Evolutionary conservation across 1,140 invertebrate genomes (phyloP), one percentile per base, ranked within the genome.

Genomic region (Trinorchestia longiramus): DNA sequence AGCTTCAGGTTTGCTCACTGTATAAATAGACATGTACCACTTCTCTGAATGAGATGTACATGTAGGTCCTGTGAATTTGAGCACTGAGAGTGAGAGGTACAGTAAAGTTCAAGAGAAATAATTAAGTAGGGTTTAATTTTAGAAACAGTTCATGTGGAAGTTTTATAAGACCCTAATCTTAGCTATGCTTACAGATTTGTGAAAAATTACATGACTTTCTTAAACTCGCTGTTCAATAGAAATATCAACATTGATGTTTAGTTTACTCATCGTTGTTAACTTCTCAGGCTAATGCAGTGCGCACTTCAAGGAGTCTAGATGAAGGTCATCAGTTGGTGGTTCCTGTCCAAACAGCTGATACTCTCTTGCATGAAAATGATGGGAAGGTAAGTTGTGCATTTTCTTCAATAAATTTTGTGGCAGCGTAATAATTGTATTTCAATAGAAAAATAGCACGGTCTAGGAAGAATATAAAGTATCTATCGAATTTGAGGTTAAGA

Each of bases 251-350:
- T 77, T 77, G 62, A 77, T 77, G 62, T 77, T 36, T 36, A 77
- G 62, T 77, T 77, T 77, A 77, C 62, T 19, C 3, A 53, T 53
- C 19, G 47, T 19, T 53, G 47, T 6, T 15, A 19, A 53, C 36
- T 77, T 77, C 97, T 11, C 96, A 98, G 98, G 98, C 98, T 40
- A 97, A 98, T 97, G 98, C 98, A 0, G 98, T 98, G 1, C 98
- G 98, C 97, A 98, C 98, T 90, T 98, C 98, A 8, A 97, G 98
- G 97, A 98, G 98, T 40, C 97, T 98, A 94, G 98, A 98, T 97
- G 98, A 98, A 97, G 98, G 98, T 40, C 97, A 98, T 96, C 97
- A 97, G 62, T 97, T 98, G 97, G 97, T 98, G 41, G 97, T 98
- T 95, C 97, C 97, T 36, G 97, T 98, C 4, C 97, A 98, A 96